phyloP scores from a whole-genome alignment of 2,797 vertebrate species.

The Catostomus latipinnis region DNA sequence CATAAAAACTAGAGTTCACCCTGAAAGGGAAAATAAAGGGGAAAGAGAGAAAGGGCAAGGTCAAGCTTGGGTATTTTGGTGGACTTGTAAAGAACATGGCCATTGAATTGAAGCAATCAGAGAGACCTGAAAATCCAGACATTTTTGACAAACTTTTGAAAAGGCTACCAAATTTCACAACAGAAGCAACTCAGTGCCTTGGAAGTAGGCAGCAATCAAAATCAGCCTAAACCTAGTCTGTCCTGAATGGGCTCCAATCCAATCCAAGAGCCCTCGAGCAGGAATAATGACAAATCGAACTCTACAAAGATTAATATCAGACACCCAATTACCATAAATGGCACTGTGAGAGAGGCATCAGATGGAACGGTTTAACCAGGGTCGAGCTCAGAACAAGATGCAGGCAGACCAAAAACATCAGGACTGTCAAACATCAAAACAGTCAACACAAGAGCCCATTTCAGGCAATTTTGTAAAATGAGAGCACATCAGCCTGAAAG shows the following conservation, averaged over 20 bases:
- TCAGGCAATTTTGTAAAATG: conserved; percentile 58
- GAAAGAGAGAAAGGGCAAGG: background rate
- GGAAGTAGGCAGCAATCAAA: conserved; percentile 31
- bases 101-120: conserved; percentile 34
- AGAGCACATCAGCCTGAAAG: conserved; percentile 38
- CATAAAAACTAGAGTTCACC: background rate
- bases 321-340: conserved; percentile 33
- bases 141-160: conserved; percentile 39
- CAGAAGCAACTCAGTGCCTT: background rate
- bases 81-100: conserved; percentile 12
- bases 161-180: conserved; percentile 22
- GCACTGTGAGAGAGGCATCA: conserved; percentile 24
- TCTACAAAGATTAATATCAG: conserved; percentile 50
- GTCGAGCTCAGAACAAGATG: conserved; percentile 25
- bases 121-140: conserved; percentile 20
- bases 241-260: conserved; percentile 42
- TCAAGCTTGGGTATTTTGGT: conserved; percentile 8
- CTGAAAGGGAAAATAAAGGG: background rate
- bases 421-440: conserved; percentile 46
- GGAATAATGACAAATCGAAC: conserved; percentile 42
- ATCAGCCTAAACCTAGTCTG: conserved; percentile 28
- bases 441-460: conserved; percentile 49
- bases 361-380: conserved; percentile 22
- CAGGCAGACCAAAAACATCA: conserved; percentile 25
- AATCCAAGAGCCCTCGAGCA: conserved; percentile 22